Conservation (phyloP, 2,888 invertebrate genomes). For the Bellardia bayeri region DNA sequence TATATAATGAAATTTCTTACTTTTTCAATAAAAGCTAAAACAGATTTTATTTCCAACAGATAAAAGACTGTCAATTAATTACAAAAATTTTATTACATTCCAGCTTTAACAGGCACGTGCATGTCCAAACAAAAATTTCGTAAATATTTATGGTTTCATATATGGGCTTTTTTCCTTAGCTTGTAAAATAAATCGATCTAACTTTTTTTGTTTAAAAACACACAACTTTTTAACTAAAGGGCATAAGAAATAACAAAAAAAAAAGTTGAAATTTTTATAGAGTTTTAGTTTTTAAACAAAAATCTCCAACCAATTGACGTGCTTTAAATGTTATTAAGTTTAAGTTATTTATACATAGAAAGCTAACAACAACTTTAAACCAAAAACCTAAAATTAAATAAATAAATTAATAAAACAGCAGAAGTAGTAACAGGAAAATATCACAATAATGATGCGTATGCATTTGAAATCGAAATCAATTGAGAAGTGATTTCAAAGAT, state of each 20-base stretch:
- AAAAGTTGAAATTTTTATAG: too few relatives aligned
- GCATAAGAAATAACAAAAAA: too few relatives aligned
- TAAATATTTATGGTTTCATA: too few relatives aligned
- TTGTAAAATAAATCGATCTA: too few relatives aligned
- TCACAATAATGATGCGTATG: not conserved
- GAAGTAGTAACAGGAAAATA: not conserved
- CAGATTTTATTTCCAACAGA: too few relatives aligned
- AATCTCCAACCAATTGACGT: too few relatives aligned
- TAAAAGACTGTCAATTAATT: not conserved
- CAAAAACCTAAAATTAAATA: not conserved
- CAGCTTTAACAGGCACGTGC: not conserved
- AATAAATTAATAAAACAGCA: not conserved
- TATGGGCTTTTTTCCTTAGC: not conserved
- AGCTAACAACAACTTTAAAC: not conserved
- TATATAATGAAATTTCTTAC: too few relatives aligned
- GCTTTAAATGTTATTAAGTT: not conserved
- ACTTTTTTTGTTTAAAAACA: too few relatives aligned
- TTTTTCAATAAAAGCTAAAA: too few relatives aligned
- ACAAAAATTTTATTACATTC: not conserved
- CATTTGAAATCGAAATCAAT: not conserved
- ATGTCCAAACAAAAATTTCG: not conserved
- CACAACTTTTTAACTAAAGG: too few relatives aligned
- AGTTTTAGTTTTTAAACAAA: too few relatives aligned
- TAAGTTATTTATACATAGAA: not conserved
- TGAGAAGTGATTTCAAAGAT: not conserved